Evolutionary conservation across 2,888 invertebrate species (phyloP).

Genomic region (Apocheima hispidaria): DNA sequence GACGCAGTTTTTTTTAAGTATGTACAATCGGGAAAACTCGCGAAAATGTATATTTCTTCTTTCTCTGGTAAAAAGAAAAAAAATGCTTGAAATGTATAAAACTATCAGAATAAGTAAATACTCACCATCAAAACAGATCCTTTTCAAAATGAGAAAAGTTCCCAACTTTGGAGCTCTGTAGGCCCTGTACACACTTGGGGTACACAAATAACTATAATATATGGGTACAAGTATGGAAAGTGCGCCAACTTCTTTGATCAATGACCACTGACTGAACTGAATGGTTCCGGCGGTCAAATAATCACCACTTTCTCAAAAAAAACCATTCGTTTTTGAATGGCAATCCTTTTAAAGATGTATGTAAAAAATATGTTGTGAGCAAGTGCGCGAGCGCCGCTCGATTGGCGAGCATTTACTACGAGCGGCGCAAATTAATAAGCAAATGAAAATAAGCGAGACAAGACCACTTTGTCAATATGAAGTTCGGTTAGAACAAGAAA

Average conservation of each 20-base stretch:
- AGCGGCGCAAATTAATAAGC: neutral
- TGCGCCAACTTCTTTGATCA: too few relatives aligned
- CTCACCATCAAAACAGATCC: neutral
- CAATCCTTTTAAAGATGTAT: neutral
- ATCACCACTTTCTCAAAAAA: neutral
- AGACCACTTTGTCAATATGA: neutral
- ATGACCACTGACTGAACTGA: too few relatives aligned
- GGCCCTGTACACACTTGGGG: too few relatives aligned
- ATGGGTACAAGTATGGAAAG: neutral
- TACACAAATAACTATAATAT: neutral
- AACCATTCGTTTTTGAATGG: neutral
- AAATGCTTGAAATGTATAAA: too few relatives aligned
- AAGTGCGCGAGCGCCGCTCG: slow-evolving; percentile 3
- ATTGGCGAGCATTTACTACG: neutral
- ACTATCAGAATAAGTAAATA: too few relatives aligned
- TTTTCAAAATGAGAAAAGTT: neutral
- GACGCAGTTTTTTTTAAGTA: too few relatives aligned
- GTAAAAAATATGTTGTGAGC: neutral
- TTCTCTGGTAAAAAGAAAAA: too few relatives aligned
- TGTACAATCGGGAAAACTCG: too few relatives aligned
- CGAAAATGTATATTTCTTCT: too few relatives aligned
- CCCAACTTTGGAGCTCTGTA: too few relatives aligned
- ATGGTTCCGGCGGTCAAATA: neutral
- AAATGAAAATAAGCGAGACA: slow-evolving; percentile 16
- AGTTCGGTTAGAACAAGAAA: neutral